phyloP scores from a whole-genome alignment of 2,113 vertebrate genomes.

The Megaceryle maxima region DNA sequence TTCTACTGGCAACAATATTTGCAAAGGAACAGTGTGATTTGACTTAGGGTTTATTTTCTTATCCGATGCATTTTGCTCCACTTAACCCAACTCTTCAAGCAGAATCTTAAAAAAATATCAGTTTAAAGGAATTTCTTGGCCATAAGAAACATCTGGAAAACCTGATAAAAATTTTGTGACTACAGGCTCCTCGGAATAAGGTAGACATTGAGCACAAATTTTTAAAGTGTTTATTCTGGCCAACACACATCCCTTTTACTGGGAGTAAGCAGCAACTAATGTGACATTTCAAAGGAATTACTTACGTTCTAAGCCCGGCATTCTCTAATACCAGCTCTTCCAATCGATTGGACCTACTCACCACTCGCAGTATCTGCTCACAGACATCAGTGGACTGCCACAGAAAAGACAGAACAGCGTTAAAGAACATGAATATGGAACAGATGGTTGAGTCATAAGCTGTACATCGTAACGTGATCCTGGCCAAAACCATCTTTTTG shows the following conservation, averaged over 20 bases:
- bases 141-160: not conserved
- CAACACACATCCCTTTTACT: not conserved
- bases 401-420: conserved; percentile 39
- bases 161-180: not conserved
- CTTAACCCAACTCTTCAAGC: not conserved
- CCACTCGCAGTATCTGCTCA: conserved; percentile 92
- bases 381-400: conserved; percentile 91
- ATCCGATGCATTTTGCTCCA: not conserved
- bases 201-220: not conserved
- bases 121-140: not conserved
- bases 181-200: not conserved
- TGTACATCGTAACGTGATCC: not conserved
- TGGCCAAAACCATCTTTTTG: not conserved
- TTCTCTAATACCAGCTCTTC: conserved; percentile 95
- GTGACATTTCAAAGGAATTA: not conserved
- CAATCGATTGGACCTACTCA: conserved; percentile 88
- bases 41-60: not conserved
- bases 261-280: not conserved
- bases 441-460: not conserved
- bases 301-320: conserved; percentile 93
- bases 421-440: not conserved
- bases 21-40: not conserved
- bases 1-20: not conserved
- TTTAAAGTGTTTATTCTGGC: not conserved
- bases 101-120: not conserved